Percentiles rank a stretch among this genome's conserved stretches.
phyloP scores from a whole-genome alignment of 2,113 vertebrate species.

The Megaceryle torquata region DNA sequence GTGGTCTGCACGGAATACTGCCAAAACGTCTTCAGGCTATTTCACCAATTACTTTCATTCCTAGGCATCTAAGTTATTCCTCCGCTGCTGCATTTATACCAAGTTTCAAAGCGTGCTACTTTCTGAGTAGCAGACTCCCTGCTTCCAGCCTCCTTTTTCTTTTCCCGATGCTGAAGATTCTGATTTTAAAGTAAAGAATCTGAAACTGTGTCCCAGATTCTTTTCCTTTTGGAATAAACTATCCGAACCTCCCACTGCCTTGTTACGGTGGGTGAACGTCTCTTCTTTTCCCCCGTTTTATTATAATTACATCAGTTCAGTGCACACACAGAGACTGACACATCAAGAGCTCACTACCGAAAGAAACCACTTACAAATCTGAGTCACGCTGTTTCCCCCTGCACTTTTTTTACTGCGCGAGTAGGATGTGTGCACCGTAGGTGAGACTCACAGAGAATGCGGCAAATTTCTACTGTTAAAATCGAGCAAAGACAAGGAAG shows the following conservation, averaged over 20 bases:
- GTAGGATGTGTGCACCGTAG: constrained; percentile 5
- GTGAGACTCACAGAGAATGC: not conserved
- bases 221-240: constrained; percentile 37
- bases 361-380: not conserved
- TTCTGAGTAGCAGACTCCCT: constrained; percentile 28
- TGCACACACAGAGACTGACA: not conserved
- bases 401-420: not conserved
- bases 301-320: not conserved
- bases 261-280: not conserved
- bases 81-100: constrained; percentile 35
- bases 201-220: constrained; percentile 28
- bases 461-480: not conserved
- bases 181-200: constrained; percentile 44
- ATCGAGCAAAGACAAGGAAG: not conserved
- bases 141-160: not conserved
- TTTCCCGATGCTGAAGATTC: not conserved
- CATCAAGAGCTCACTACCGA: not conserved
- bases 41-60: constrained; percentile 49
- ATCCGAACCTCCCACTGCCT: not conserved
- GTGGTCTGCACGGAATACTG: not conserved
- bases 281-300: not conserved
- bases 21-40: constrained; percentile 18
- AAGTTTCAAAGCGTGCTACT: constrained; percentile 48
- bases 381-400: not conserved
- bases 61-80: not conserved